Base-by-base conservation (phyloP, 2,888 invertebrate genomes). In the Lycia hirtaria region DNA sequence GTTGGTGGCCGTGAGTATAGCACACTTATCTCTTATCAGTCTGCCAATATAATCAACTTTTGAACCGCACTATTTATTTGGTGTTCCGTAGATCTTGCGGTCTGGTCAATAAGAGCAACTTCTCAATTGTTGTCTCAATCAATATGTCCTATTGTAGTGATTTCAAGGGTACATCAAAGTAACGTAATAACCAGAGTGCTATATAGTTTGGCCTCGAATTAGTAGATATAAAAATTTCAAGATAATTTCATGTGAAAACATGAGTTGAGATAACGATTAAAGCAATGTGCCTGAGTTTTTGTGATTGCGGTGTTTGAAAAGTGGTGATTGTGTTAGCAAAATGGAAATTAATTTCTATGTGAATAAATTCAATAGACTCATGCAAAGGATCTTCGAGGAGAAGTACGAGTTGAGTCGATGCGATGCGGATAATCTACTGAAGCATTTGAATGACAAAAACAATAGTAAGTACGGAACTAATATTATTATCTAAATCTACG, bases 301-400 rank as follows among this genome's bases (percentile, higher is more conserved):
- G 15, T 24, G 41, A 37, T 40, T 50, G 17, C 32, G 5, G 30
- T 10, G 28, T 22, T 12, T 32, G 40, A 22, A 30, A 40, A 28
- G 20, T 40, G 30, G 12, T 15, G 41, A 26, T 9, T 10, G 10
- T 22, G 22, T 12, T 9, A 40, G 0, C 7, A 54, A 37, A 35
- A 61, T 81, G 80, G 77, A 78, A 54, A 58, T 75, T 7, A 70
- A 58, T 28, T 70, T 69, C 32, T 70, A 69, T 47, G 71, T 73
- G 50, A 67, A 51, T 22, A 80, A 80, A 56, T 68, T 80, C 9
- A 69, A 71, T 55, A 41, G 64, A n/a, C 61, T 81, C 7, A 67
- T 80, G 5, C 63, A 72, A 10, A 70, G 67, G 47, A 63, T 78
- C 4, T 72, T 75, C 15, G 65, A 74, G 26, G 71, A 69, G 1